Conservation (phyloP, 2,888 invertebrate genomes). For the Idaea aversata region DNA sequence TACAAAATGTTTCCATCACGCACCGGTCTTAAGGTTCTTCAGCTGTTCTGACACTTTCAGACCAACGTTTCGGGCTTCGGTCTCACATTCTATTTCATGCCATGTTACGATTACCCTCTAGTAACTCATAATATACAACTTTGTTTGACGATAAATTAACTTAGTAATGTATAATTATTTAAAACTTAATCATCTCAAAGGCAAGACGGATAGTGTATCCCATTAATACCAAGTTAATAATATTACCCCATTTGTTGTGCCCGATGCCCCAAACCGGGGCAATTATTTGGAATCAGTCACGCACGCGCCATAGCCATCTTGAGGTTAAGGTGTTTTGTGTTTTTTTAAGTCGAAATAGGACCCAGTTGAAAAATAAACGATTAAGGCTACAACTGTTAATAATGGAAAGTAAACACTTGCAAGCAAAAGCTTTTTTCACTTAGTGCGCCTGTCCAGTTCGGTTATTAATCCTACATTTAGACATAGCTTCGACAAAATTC, state of each 20-base stretch:
- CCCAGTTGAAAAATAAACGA: not conserved
- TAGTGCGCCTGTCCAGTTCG: no score
- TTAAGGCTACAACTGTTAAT: constrained; percentile 4
- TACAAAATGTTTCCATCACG: no score
- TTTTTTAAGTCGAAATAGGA: constrained; percentile 8
- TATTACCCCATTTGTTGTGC: not conserved
- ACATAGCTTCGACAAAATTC: no score
- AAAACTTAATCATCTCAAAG: constrained; percentile 8
- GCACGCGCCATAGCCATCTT: constrained; percentile 38
- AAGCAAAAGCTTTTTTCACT: not conserved
- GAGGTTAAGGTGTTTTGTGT: not conserved
- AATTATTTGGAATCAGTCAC: constrained; percentile 57
- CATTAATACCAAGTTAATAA: constrained; percentile 55
- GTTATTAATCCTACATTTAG: no score
- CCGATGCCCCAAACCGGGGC: constrained; percentile 18
- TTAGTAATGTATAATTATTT: constrained; percentile 9
- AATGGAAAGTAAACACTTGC: not conserved
- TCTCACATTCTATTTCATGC: no score
- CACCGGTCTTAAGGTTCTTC: no score
- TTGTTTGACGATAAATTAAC: no score
- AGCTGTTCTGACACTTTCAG: no score
- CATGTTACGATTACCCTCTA: no score
- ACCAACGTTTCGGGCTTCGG: no score
- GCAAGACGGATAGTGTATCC: constrained; percentile 15
- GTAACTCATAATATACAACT: no score